Evolutionary conservation across 2,113 vertebrate species (phyloP), one percentile per base, ranked within the genome.

Genomic region (Lophotis ruficrista): DNA sequence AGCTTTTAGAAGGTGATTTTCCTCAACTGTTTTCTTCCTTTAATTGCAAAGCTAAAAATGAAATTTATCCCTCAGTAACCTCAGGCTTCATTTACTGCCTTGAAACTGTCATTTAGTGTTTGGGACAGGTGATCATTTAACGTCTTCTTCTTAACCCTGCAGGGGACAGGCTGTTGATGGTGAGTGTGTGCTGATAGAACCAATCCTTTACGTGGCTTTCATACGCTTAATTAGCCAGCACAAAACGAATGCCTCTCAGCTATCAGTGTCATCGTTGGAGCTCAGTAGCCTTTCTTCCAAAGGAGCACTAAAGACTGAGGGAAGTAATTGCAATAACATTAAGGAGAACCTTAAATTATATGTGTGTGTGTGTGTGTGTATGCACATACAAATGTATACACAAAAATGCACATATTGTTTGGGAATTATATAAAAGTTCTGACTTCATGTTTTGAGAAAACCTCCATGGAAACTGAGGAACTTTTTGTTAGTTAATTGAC

Each of bases 121-220:
- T 83, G 80, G 79, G 71, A 93, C 83, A 93, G 88, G 82, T 96
- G 94, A 93, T 90, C 6, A 4, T 94, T 96, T 95, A 95, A 83
- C 0, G 2, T 54, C 35, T 3, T 83, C 70, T 87, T 85, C 90
- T 93, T 95, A 93, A 89, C 64, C 94, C 92, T 94, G 79, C 79
- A 94, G 94, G 92, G 94, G 85, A 96, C 85, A 85, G 58, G 56
- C 18, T 90, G 58, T 80, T 79, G 90, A 89, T 72, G 79, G 81
- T 51, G 66, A 95, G 33, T n/a, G 70, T 93, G 75, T 73, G 75
- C 75, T 96, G 94, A 83, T 73, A 95, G 75, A 90, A 92, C 79
- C 79, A 83, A 93, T 90, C 47, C 41, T 95, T 94, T 88, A 77
- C 4, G 0, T 90, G 87, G 94, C 66, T 82, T 94, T 96, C 90